A percentile compares a stretch with the other conserved stretches of the same genome.
These are phyloP conservation scores for Plecturocebus donacophilus DNA, from an alignment of 2,113 vertebrate genomes.

Conservation along the genomic window DNA sequence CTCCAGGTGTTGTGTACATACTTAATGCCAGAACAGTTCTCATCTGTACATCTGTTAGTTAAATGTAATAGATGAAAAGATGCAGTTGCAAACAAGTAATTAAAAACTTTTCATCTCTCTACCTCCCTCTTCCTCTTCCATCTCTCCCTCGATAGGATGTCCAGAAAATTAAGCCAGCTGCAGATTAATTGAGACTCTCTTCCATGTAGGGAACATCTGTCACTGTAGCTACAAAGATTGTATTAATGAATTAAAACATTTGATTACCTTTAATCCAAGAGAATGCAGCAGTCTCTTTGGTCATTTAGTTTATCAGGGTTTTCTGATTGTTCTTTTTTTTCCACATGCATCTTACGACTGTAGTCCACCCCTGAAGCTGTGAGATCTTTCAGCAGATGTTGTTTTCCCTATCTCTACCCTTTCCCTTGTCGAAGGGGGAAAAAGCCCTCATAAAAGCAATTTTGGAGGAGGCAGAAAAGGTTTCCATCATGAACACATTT, in stretches of 20 bases:
- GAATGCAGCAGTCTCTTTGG: constrained; percentile 54
- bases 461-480: constrained; percentile 59
- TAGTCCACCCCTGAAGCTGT: constrained; percentile 70
- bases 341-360: constrained; percentile 26
- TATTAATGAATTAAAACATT: constrained; percentile 74
- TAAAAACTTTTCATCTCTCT: constrained; percentile 36
- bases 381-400: constrained; percentile 77
- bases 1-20: neutral
- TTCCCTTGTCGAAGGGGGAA: constrained; percentile 64
- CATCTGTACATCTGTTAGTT: constrained; percentile 30
- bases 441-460: constrained; percentile 68
- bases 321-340: neutral
- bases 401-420: constrained; percentile 73
- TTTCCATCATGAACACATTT: constrained; percentile 71
- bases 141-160: constrained; percentile 67
- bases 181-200: constrained; percentile 70
- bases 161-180: constrained; percentile 73
- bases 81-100: constrained; percentile 26
- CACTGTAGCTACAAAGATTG: constrained; percentile 34
- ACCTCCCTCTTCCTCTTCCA: constrained; percentile 40
- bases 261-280: constrained; percentile 78
- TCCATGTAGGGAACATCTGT: constrained; percentile 78
- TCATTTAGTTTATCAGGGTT: constrained; percentile 58
- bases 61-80: constrained; percentile 26
- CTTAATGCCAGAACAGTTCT: neutral